phyloP scores from a whole-genome alignment of 2,888 invertebrate genomes.

The Callosobruchus maculatus region DNA sequence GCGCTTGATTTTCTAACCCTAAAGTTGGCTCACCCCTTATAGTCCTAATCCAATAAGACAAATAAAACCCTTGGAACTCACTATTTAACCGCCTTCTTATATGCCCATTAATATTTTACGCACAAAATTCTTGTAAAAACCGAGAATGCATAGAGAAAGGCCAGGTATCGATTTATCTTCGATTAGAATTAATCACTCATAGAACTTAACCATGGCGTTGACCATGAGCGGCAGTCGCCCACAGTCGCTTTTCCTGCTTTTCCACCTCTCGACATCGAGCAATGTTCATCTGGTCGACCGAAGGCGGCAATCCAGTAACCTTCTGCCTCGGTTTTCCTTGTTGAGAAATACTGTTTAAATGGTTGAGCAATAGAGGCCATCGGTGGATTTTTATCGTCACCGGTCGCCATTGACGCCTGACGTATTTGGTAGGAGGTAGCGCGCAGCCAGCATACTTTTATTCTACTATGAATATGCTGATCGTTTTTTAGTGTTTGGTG shows the following conservation, averaged over 20 bases:
- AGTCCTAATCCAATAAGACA: not conserved
- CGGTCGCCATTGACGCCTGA: constrained; percentile 41
- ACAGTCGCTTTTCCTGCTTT: not conserved
- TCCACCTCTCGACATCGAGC: not conserved
- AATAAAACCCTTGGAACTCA: not conserved
- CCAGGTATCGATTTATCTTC: not conserved
- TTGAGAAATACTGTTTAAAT: constrained; percentile 38
- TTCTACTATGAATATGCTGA: not conserved
- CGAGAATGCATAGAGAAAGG: not conserved
- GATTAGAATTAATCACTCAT: constrained; percentile 22
- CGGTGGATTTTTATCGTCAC: constrained; percentile 36
- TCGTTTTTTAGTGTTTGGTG: not conserved
- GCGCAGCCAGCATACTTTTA: not conserved
- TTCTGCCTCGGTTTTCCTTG: constrained; percentile 42
- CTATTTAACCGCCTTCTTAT: not conserved
- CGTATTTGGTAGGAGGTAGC: constrained; percentile 30
- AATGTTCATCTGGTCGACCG: constrained; percentile 22
- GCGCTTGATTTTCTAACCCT: not conserved
- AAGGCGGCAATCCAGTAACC: constrained; percentile 35
- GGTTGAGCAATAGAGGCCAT: constrained; percentile 40
- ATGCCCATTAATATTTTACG: not conserved
- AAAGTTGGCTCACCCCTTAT: no score
- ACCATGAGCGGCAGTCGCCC: constrained; percentile 36
- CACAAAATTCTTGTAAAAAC: not conserved
- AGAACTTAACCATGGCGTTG: constrained; percentile 46